Conservation (phyloP, 2,888 invertebrate species). For the Antitype chi region DNA sequence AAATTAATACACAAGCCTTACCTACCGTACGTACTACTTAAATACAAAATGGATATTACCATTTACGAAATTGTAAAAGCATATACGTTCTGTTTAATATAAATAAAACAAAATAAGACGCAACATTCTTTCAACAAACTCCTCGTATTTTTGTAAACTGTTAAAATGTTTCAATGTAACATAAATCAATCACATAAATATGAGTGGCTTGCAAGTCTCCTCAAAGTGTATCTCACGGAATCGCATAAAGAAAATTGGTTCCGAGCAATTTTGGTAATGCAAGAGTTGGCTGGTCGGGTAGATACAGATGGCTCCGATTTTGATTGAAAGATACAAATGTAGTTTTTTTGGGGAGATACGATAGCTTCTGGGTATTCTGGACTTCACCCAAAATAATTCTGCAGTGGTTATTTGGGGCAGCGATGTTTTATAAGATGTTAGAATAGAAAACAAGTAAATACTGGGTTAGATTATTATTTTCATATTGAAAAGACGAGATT, state of each 20-base stretch:
- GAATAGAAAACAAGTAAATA: neutral
- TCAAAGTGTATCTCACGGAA: conserved; percentile 78
- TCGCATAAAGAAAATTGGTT: conserved; percentile 87
- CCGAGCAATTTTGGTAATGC: conserved; percentile 88
- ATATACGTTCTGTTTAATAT: neutral
- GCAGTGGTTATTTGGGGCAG: neutral
- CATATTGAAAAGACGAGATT: neutral
- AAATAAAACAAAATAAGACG: neutral
- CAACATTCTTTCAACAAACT: neutral
- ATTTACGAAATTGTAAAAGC: neutral
- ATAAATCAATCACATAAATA: conserved; percentile 73
- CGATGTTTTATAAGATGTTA: neutral
- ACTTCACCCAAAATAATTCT: conserved; percentile 45
- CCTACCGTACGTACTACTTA: neutral
- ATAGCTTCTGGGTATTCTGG: conserved; percentile 55
- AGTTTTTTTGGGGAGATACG: conserved; percentile 58
- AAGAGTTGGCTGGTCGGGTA: conserved; percentile 82
- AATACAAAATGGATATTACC: neutral
- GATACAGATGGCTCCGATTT: conserved; percentile 77
- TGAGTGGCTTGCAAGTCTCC: conserved; percentile 76
- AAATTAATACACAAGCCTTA: neutral
- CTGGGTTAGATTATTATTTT: neutral
- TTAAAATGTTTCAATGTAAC: conserved; percentile 47
- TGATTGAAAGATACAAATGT: conserved; percentile 80
- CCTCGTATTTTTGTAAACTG: conserved; percentile 31